Evolutionary conservation across 2,797 vertebrate genomes (phyloP), one percentile per base, ranked within the genome.

Genomic region (Argyrosomus regius): DNA sequence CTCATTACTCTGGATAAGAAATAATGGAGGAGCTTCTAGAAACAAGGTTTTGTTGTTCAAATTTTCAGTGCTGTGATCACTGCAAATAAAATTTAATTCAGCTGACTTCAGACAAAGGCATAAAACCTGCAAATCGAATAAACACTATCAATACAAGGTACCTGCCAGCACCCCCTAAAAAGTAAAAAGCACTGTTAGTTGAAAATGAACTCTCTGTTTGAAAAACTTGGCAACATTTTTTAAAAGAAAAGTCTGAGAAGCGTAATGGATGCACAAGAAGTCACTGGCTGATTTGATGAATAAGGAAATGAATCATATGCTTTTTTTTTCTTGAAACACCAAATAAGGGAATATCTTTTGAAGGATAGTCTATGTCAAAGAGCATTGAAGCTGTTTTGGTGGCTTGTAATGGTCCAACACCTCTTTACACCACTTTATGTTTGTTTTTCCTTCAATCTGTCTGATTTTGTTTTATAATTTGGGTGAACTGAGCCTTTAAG

Each of bases 401-500:
- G 17, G 14, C 60, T 62, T 24, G 7, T 45, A 10, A 3, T 28
- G n/a, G 20, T 41, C 24, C 45, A 26, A 9, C 18, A 45, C n/a
- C 31, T 74, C 11, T 20, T 16, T 35, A 41, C 41, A 43, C 71
- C 10, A 10, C 52, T 39, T 46, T n/a, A 4, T 49, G 62, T 22
- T 52, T 28, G 1, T 14, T 11, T 31, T 4, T 39, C 14, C 18
- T 53, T 26, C 7, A 7, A 1, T 46, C 9, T 4, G 5, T 31
- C 45, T 6, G 14, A 22, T 18, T 4, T 43, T 13, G 48, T 54
- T n/a, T 14, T 28, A 43, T 43, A 12, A n/a, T 73, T 53, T 46
- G 35, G 18, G 45, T 78, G 35, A 78, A 72, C 52, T 24, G 52
- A 20, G n/a, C 43, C 46, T 16, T 63, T 70, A 57, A 72, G 39